Evolutionary conservation across 2,797 vertebrate species (phyloP).

Genomic region (Acanthurus lineatus): DNA sequence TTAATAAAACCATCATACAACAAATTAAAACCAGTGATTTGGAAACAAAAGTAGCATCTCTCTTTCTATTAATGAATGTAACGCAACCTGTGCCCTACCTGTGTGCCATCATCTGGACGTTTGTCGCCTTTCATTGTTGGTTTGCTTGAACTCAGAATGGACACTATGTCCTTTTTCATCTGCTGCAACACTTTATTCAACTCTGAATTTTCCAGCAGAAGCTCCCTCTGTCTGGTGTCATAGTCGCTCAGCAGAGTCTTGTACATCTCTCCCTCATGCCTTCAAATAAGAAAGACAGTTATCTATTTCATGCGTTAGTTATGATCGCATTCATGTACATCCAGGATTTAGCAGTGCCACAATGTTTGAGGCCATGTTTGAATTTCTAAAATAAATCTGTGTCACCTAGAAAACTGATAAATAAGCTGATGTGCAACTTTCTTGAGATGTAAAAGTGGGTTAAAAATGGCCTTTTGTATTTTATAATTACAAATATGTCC

Average conservation of each 20-base stretch:
- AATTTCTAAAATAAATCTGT: conserved; percentile 17
- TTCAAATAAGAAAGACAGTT: conserved; percentile 63
- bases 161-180: conserved; percentile 97
- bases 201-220: conserved; percentile 94
- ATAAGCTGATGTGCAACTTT: not conserved
- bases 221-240: conserved; percentile 91
- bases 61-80: not conserved
- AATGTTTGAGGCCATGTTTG: not conserved
- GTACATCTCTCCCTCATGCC: conserved; percentile 97
- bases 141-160: conserved; percentile 90
- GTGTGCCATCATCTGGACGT: conserved; percentile 79
- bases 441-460: not conserved
- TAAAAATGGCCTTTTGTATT: not conserved
- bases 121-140: conserved; percentile 83
- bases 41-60: not conserved
- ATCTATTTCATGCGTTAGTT: not conserved
- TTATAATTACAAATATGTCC: conserved; percentile 4
- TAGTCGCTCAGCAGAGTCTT: conserved; percentile 93
- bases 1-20: not conserved
- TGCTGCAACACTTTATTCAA: conserved; percentile 96
- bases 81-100: conserved; percentile 78
- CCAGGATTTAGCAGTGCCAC: not conserved
- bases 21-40: no score
- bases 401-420: conserved; percentile 36
- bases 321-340: not conserved